These are phyloP conservation scores for Forbesichthys papilliferus DNA, from an alignment of 2,113 vertebrate species.

Conservation along the genomic window DNA sequence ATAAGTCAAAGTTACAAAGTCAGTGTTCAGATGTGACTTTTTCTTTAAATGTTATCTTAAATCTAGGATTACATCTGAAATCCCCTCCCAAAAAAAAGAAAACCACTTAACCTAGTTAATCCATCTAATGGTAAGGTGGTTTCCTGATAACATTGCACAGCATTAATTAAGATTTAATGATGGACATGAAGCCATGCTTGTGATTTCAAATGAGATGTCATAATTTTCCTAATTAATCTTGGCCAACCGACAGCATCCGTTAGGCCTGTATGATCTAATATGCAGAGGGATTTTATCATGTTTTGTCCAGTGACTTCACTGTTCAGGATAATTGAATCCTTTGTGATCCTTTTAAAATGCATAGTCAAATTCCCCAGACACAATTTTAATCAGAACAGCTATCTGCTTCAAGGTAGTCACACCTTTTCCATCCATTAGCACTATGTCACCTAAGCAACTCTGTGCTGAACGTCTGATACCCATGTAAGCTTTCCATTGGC, in stretches of 20 bases:
- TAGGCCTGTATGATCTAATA: constrained; percentile 15
- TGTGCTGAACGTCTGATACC: too few species aligned
- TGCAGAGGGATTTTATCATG: constrained; percentile 30
- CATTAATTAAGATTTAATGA: constrained; percentile 42
- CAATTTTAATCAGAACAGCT: constrained; percentile 37
- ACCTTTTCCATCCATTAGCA: too few species aligned
- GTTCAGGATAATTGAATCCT: constrained; percentile 25
- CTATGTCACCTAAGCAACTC: too few species aligned
- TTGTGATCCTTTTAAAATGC: constrained; percentile 34
- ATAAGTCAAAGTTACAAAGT: background rate
- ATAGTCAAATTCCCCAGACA: constrained; percentile 28
- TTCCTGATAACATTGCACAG: constrained; percentile 29
- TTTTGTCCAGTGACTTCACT: constrained; percentile 8
- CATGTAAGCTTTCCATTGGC: too few species aligned
- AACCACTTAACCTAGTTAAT: too few species aligned
- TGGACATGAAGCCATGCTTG: constrained; percentile 33
- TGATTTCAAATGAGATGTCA: constrained; percentile 38
- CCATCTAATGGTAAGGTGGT: too few species aligned
- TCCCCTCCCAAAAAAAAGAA: too few species aligned
- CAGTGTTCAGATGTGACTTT: background rate
- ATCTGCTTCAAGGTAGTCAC: constrained; percentile 10
- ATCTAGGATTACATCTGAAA: background rate
- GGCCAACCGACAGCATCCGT: background rate
- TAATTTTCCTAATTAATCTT: constrained; percentile 39
- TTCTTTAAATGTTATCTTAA: background rate